Evolutionary conservation across 2,113 vertebrate genomes (phyloP).

Genomic region (Atherinomorus stipes): DNA sequence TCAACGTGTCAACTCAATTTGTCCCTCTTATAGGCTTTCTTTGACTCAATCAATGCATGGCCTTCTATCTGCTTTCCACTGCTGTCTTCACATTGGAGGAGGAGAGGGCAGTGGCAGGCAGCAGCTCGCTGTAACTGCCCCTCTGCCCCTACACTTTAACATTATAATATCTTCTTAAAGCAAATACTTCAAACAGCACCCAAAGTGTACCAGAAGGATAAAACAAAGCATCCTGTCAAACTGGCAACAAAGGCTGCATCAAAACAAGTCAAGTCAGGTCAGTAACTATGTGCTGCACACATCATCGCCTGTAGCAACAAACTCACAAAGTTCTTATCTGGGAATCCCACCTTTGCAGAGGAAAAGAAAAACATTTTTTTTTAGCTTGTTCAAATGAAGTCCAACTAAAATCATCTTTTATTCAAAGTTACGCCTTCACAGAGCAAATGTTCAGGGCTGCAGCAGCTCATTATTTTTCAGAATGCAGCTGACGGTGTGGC

Average conservation of each 20-base stretch:
- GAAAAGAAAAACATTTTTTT: conserved; percentile 30
- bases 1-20: conserved; percentile 80
- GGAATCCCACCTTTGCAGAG: conserved; percentile 12
- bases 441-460: conserved; percentile 54
- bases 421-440: conserved; percentile 64
- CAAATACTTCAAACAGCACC: conserved; percentile 5
- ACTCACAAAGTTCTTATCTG: conserved; percentile 35
- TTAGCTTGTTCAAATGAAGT: conserved; percentile 53
- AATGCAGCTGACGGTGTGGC: conserved; percentile 50
- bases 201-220: conserved; percentile 4
- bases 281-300: conserved; percentile 20
- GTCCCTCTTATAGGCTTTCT: conserved; percentile 62
- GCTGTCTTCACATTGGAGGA: conserved; percentile 61
- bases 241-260: conserved; percentile 17
- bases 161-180: conserved; percentile 5
- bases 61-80: conserved; percentile 71
- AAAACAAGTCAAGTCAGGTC: conserved; percentile 31
- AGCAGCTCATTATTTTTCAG: conserved; percentile 70
- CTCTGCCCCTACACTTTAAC: background rate
- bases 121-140: conserved; percentile 6
- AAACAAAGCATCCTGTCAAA: conserved; percentile 10
- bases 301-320: conserved; percentile 36
- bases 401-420: conserved; percentile 58
- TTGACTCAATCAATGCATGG: conserved; percentile 74
- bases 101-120: conserved; percentile 31